Evolutionary conservation across 2,888 invertebrate genomes (phyloP).

Genomic region (Ophion ventricosus): DNA sequence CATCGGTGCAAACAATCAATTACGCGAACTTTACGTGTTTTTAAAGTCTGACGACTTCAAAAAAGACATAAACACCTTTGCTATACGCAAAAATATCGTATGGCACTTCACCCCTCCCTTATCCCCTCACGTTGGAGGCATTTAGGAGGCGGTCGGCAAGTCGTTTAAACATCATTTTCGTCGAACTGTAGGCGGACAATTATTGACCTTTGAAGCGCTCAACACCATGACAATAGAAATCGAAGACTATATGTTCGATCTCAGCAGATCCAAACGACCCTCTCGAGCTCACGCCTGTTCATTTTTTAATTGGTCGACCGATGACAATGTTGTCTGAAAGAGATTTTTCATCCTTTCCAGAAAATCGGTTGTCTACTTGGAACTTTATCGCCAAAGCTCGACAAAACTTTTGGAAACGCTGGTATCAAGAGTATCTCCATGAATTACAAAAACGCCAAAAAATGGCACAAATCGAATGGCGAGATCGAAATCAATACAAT

Average conservation of each 20-base stretch:
- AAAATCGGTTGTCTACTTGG: conserved; percentile 68
- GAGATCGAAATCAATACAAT: conserved; percentile 60
- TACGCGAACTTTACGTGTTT: conserved; percentile 48
- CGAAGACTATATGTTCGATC: conserved; percentile 51
- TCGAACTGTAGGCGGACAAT: conserved; percentile 34
- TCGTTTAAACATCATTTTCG: conserved; percentile 61
- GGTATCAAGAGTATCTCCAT: conserved; percentile 69
- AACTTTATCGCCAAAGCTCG: conserved; percentile 66
- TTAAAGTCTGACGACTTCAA: conserved; percentile 37
- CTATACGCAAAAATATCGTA: conserved; percentile 28
- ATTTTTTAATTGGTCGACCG: conserved; percentile 73
- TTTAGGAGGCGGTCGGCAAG: conserved; percentile 64
- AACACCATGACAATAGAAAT: conserved; percentile 55
- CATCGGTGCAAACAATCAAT: conserved; percentile 61
- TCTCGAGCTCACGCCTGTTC: conserved; percentile 67
- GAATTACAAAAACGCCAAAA: conserved; percentile 71
- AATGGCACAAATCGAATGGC: conserved; percentile 66
- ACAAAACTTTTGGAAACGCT: conserved; percentile 70
- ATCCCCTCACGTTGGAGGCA: conserved; percentile 60
- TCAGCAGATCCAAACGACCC: conserved; percentile 62
- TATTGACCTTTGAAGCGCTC: conserved; percentile 53
- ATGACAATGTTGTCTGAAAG: conserved; percentile 66
- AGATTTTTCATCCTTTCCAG: conserved; percentile 59
- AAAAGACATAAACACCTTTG: conserved; percentile 22
- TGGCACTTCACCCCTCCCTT: conserved; percentile 57